Percentiles rank a stretch among this genome's conserved stretches.
Evolutionary conservation across 1,140 invertebrate genomes (phyloP).

Genomic region (Drosophila hydei): DNA sequence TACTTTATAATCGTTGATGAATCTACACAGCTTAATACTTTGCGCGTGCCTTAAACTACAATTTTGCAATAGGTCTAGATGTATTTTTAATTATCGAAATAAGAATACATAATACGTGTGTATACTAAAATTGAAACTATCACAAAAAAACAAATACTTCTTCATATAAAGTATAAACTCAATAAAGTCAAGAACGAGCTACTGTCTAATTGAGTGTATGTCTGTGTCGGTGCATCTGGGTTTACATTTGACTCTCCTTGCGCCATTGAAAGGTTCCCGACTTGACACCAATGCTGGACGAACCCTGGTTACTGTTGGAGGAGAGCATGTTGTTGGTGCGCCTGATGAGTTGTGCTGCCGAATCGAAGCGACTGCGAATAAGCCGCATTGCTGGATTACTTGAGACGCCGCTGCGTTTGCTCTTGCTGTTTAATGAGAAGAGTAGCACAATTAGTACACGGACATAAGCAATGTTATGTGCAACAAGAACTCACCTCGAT

Average conservation of each 20-base stretch:
- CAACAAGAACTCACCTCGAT: constrained; percentile 47
- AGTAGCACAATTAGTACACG: constrained; percentile 8
- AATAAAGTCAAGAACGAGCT: constrained; percentile 52
- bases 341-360: constrained; percentile 85
- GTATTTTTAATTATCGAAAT: constrained; percentile 60
- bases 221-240: constrained; percentile 18
- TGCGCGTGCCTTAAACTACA: constrained; percentile 69
- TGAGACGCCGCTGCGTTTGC: constrained; percentile 94
- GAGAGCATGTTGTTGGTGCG: constrained; percentile 82
- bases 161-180: constrained; percentile 44
- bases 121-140: constrained; percentile 79
- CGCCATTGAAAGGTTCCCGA: constrained; percentile 90
- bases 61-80: constrained; percentile 56
- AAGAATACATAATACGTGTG: constrained; percentile 56
- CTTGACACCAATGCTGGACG: constrained; percentile 84
- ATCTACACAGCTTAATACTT: constrained; percentile 60
- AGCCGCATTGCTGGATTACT: constrained; percentile 95
- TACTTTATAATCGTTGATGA: constrained; percentile 35
- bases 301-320: constrained; percentile 84
- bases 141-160: constrained; percentile 78
- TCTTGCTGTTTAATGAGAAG: constrained; percentile 84
- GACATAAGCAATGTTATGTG: too few species aligned
- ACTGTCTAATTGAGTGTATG: constrained; percentile 49
- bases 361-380: constrained; percentile 89
- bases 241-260: constrained; percentile 86